phyloP scores from a whole-genome alignment of 2,113 vertebrate species.

The Cavia aperea region DNA sequence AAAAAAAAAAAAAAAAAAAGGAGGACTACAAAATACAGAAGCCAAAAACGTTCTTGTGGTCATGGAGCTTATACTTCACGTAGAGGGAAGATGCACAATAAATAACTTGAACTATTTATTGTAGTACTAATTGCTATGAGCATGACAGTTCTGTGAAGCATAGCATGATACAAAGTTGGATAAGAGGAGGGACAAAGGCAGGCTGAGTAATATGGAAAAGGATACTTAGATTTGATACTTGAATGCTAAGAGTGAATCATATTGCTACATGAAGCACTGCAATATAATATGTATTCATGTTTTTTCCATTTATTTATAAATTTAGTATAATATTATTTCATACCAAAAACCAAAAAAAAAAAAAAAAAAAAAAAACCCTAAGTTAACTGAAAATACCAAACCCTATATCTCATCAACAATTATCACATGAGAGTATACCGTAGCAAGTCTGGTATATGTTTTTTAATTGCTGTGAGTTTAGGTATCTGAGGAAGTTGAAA shows the following conservation, averaged over 20 bases:
- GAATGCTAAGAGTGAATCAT: not conserved
- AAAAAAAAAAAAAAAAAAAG: no score
- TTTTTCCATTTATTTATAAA: not conserved
- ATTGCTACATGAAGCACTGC: not conserved
- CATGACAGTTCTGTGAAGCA: not conserved
- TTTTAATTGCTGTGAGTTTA: slow-evolving; percentile 24
- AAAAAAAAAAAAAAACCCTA: not conserved
- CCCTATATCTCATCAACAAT: not conserved
- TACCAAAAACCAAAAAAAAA: not conserved
- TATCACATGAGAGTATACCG: not conserved
- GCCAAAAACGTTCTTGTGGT: not conserved
- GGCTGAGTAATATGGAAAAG: not conserved
- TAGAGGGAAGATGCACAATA: not conserved
- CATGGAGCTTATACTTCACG: not conserved
- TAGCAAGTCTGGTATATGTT: not conserved
- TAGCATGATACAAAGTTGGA: not conserved
- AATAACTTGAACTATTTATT: not conserved
- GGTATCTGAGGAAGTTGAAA: not conserved
- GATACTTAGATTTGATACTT: not conserved
- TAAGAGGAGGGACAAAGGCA: not conserved
- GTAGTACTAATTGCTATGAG: not conserved
- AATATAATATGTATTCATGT: not conserved
- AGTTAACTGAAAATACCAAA: not conserved
- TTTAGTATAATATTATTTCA: slow-evolving; percentile 10
- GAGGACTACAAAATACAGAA: not conserved